Base-by-base conservation (phyloP, 2,888 invertebrate genomes). In the Lochmaea capreae region DNA sequence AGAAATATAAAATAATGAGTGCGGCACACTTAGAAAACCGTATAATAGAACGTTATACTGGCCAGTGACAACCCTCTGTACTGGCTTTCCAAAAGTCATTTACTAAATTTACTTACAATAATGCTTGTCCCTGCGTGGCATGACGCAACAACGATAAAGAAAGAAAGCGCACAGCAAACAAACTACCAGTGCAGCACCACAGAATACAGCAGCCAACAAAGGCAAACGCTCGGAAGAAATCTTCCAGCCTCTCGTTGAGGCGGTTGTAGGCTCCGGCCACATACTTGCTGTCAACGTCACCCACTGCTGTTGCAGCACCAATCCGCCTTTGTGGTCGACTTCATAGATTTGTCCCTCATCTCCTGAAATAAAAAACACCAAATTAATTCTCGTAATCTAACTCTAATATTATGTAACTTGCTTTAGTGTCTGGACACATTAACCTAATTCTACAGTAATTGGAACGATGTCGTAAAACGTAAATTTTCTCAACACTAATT, bases 61-160 rank as follows among this genome's bases (percentile, higher is more conserved):
- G n/a, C n/a, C n/a, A n/a, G n/a, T n/a, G n/a, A n/a, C n/a, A n/a
- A n/a, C n/a, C n/a, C n/a, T n/a, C n/a, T 22, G 1, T 22, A 22
- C 22, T 22, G 22, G 22, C 22, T 22, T 22, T 22, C 22, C 22
- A 22, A 22, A 22, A 22, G 3, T 46, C 11, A 63, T 43, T 11
- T 43, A 43, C 12, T 10, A 12, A 12, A 46, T 4, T 12, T 46
- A 85, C 89, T 89, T 87, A 92, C 92, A 91, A 84, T 91, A 91
- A 77, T 92, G 91, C 88, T 92, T 92, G 87, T 92, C 91, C 84
- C 91, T 90, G 78, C 91, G 90, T 82, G 92, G 92, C 90, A 92
- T 91, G 85, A 91, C 90, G 89, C 92, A 92, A 86, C 92, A 92
- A 86, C 91, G 90, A 87, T 92, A 92, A 82, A 92, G 88, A 83